Evolutionary conservation across 2,797 vertebrate species (phyloP), one percentile per base, ranked within the genome.

Genomic region (Prionace glauca): DNA sequence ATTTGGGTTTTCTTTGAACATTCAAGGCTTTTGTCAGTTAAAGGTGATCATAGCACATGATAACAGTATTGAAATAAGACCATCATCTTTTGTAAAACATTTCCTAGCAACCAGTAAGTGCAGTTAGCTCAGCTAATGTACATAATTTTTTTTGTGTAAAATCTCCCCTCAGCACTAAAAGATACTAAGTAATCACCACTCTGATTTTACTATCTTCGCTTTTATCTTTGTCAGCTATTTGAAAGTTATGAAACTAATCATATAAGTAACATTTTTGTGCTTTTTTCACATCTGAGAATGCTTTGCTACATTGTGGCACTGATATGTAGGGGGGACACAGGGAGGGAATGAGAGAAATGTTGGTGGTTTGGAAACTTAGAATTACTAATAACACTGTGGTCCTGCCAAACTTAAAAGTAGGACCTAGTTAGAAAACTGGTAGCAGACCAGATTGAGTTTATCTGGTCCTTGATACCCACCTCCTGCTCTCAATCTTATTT

Each of bases 51-150:
- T 5, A 95, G 71, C 74, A 95, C 71, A 95, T 60, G 71, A 77
- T 69, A 95, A 69, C 45, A 56, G 71, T 95, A 77, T 69, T 74
- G 14, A 72, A 94, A 74, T 95, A 74, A 95, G 45, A 95, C 4
- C 71, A 95, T 77, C 93, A 95, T 45, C 71, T 29, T 95, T 95
- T 56, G 93, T 95, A 95, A 95, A 95, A 69, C 93, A 95, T 95
- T 95, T 95, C 93, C 93, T 95, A 95, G 93, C 93, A 95, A 95
- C 93, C 93, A 56, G 71, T 77, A 77, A 77, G 71, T 95, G 93
- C 41, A 72, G 92, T 94, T 26, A 4, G 41, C 69, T 94, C 92
- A 74, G 71, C 93, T 77, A 77, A 95, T 95, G 45, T 95, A 95
- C 71, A n/a, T 74, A 41, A 95, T 74, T 29, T 95, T 74, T 77